Evolutionary conservation across 2,797 vertebrate species (phyloP).

Genomic region (Meriones psammophilus): DNA sequence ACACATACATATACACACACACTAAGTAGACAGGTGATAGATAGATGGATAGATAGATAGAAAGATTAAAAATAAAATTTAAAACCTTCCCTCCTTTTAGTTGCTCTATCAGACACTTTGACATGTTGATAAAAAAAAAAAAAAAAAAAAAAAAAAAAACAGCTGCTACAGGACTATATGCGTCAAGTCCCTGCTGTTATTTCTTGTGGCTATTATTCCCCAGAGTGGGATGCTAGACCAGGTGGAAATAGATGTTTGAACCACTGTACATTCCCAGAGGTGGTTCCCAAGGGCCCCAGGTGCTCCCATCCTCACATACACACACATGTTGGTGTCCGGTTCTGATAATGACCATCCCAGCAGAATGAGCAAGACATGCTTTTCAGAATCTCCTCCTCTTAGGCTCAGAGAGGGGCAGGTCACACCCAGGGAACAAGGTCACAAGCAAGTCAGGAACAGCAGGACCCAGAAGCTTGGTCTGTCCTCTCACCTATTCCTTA

Average conservation of each 20-base stretch:
- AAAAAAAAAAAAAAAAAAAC: too few species aligned
- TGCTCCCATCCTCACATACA: not conserved
- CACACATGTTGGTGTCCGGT: not conserved
- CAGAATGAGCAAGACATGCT: not conserved
- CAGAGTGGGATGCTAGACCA: not conserved
- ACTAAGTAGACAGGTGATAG: not conserved
- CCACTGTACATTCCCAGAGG: not conserved
- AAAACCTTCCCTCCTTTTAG: not conserved
- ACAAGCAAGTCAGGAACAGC: not conserved
- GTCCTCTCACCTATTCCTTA: not conserved
- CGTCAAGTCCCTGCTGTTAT: not conserved
- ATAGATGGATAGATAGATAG: not conserved
- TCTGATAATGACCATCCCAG: not conserved
- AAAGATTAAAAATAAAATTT: not conserved
- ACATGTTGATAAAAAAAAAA: not conserved
- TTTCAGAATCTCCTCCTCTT: conserved; percentile 9
- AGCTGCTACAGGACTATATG: too few species aligned
- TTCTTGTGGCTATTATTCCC: not conserved
- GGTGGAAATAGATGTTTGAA: not conserved
- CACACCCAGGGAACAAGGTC: not conserved
- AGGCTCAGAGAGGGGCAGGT: not conserved
- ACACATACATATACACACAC: not conserved
- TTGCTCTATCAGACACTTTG: not conserved
- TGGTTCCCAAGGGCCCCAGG: not conserved
- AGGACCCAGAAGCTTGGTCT: not conserved